Base-by-base conservation (phyloP, 2,888 invertebrate genomes). In the Phania funesta region DNA sequence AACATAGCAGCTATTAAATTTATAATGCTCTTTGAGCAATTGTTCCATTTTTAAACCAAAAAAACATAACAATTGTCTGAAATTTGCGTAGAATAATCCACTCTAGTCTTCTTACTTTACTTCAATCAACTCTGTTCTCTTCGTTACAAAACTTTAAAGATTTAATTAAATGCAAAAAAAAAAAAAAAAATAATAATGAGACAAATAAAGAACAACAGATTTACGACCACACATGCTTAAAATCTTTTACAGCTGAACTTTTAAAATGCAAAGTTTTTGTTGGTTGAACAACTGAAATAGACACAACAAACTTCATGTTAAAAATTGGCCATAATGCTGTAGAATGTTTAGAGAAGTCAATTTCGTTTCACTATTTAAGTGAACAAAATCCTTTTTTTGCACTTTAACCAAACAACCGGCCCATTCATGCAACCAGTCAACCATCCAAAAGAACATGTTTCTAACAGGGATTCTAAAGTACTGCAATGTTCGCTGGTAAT, bases 301-400 rank as follows among this genome's bases (percentile, higher is more conserved):
- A 20, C 20, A 44, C 46, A 46, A 48, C 20, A 20, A 18, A 18
- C 26, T 26, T 38, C 35, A 70, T 77, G 48, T 64, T 32, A 62
- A 50, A 54, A 64, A 77, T 77, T 35, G 68, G 50, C 41, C 73
- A 77, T 73, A 32, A 80, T 67, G 64, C 77, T 83, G 64, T 54
- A 62, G 76, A 83, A 75, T 60, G 41, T 56, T 71, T 16, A 38
- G 68, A 65, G 64, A 65, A 71, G 64, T 56, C 22, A 73, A 58
- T 84, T 83, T 79, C 56, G 68, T 75, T 79, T 46, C 75, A 81
- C 79, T 73, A 64, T 79, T 81, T 68, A 81, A 79, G 76, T 76
- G 71, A 56, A 62, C 2, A 71, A 79, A 84, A 73, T 84, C 68
- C 74, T 60, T 79, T 76, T 38, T 26, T 4, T 64, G 20, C 60